These are phyloP conservation scores for Coccyzus lansbergi DNA, from an alignment of 2,797 vertebrate species.

Conservation along the genomic window DNA sequence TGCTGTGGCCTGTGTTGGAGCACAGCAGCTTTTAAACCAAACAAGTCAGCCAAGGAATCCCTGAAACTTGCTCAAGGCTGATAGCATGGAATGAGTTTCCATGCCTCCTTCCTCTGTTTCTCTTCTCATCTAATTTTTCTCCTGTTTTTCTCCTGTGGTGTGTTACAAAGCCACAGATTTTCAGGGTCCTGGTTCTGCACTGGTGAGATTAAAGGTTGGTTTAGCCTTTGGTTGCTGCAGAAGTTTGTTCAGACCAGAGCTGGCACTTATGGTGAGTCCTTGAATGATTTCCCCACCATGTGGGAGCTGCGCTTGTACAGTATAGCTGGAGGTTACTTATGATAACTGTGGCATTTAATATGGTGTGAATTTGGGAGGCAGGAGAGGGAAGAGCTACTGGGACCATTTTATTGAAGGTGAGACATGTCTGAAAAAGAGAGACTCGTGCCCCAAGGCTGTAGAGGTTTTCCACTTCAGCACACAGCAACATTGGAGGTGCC, in stretches of 20 bases:
- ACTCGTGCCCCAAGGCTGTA: not conserved
- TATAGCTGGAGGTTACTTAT: not conserved
- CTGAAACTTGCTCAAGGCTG: not conserved
- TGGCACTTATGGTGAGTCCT: not conserved
- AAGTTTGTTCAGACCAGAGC: not conserved
- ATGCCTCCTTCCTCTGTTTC: not conserved
- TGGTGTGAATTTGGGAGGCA: not conserved
- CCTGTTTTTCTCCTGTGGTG: not conserved
- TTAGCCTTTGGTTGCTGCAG: not conserved
- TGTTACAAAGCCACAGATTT: not conserved
- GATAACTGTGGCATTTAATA: accelerated
- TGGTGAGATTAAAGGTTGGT: not conserved
- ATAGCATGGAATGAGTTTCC: not conserved
- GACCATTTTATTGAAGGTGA: not conserved
- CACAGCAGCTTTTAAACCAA: not conserved
- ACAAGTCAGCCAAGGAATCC: not conserved
- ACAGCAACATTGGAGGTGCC: not conserved
- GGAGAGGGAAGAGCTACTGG: not conserved
- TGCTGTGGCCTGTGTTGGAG: not conserved
- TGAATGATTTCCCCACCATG: not conserved
- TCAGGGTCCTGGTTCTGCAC: not conserved
- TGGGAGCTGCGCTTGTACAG: not conserved
- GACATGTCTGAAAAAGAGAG: not conserved
- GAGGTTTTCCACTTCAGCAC: not conserved
- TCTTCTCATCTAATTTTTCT: not conserved